Base-by-base conservation (phyloP, 2,113 vertebrate species). In the Silurus meridionalis region DNA sequence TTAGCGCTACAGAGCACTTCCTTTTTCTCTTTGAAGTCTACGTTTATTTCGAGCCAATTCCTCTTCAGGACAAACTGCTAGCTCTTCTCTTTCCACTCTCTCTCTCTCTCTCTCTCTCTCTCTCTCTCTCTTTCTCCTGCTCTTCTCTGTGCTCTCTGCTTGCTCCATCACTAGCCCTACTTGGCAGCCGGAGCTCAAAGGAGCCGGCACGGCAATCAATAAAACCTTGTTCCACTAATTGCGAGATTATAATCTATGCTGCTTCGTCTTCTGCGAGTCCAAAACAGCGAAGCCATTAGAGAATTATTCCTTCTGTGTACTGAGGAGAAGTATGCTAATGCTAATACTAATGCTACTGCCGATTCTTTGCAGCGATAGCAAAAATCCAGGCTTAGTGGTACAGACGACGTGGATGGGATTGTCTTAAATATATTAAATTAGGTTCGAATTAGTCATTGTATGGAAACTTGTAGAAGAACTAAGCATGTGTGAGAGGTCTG, bases 191-290 rank as follows among this genome's bases (percentile, higher is more conserved):
- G 89, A 90, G 89, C 94, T 86, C 87, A 92, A 89, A 81, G 82
- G 92, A 91, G 90, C 77, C 67, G 88, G 89, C 89, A 80, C 92
- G 92, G 93, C 94, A 93, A 95, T 95, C 94, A 95, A 95, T 95
- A 95, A 94, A 95, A 94, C 91, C 94, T 94, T 94, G 95, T 95
- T 95, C 94, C 94, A 85, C 94, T 95, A 95, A 95, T 95, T 95
- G 94, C 93, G 85, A 94, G 94, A 95, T 95, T 93, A 95, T 95
- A 94, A 95, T 95, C 95, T 94, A 92, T 86, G 80, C 92, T 93
- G 91, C 91, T 92, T 92, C 92, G 92, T 95, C 92, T 93, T 92
- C 94, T 92, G 94, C 94, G 94, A 94, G 93, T 93, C 93, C 93
- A 95, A 37, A 95, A 94, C 94, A 92, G 93, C 93, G 89, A 92